A percentile compares a stretch with the other conserved stretches of the same genome.
Conservation (phyloP, 2,797 vertebrate genomes). For the Peromyscus nudipes region DNA sequence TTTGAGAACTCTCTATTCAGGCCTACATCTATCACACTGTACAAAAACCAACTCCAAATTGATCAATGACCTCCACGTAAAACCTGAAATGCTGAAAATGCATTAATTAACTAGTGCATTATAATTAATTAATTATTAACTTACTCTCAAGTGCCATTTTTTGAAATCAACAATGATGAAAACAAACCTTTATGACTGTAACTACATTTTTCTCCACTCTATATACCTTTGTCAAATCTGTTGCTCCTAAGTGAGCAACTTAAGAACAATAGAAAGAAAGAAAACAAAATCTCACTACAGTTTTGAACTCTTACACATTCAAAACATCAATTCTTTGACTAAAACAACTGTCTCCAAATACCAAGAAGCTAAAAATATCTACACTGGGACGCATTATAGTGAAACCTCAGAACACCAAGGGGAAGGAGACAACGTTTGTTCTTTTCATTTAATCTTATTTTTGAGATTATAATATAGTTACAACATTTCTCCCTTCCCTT, state of each 20-base stretch:
- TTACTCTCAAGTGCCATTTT: not conserved
- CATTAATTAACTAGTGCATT: not conserved
- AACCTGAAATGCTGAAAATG: not conserved
- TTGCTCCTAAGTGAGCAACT: not conserved
- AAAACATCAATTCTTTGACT: not conserved
- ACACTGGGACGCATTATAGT: not conserved
- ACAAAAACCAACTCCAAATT: not conserved
- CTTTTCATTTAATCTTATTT: not conserved
- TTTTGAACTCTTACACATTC: not conserved
- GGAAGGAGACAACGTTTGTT: not conserved
- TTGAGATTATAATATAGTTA: not conserved
- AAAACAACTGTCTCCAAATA: not conserved
- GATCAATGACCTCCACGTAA: not conserved
- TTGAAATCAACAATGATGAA: not conserved
- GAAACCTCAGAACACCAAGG: not conserved
- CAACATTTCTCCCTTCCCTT: not conserved
- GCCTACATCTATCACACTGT: not conserved
- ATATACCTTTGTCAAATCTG: not conserved
- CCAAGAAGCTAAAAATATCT: not conserved
- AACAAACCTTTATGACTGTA: not conserved
- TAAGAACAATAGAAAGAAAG: not conserved
- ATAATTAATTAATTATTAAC: no score
- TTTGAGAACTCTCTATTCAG: not conserved
- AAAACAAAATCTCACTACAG: not conserved
- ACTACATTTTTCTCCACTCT: not conserved